phyloP scores from a whole-genome alignment of 2,888 invertebrate species.

The Himalopsyche japonica region DNA sequence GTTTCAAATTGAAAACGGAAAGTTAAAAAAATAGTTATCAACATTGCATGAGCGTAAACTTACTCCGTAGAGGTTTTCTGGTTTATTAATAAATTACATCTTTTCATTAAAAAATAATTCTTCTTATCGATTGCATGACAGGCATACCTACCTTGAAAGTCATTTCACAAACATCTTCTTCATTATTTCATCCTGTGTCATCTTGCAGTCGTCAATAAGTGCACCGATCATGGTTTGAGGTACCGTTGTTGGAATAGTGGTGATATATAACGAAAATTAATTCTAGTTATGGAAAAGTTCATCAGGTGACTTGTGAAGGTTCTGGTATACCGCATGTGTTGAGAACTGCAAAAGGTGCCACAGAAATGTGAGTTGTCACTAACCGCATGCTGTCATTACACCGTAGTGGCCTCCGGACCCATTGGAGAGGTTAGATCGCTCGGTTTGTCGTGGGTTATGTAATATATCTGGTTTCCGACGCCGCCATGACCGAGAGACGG shows the following conservation, averaged over 20 bases:
- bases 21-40: not conserved
- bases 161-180: not conserved
- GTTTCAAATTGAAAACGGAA: not conserved
- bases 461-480: slow-evolving; percentile 22
- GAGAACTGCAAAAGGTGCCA: not conserved
- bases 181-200: slow-evolving; percentile 4
- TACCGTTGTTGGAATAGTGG: slow-evolving; percentile 14
- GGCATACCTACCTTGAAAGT: slow-evolving; percentile 8
- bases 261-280: slow-evolving; percentile 16
- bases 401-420: not conserved
- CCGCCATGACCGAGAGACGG: slow-evolving; percentile 61
- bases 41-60: not conserved
- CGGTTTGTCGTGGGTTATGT: slow-evolving; percentile 36
- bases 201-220: slow-evolving; percentile 7
- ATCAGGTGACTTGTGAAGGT: slow-evolving; percentile 35
- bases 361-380: slow-evolving; percentile 37
- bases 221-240: slow-evolving; percentile 15
- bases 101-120: not conserved
- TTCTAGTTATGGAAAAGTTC: slow-evolving; percentile 37
- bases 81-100: not conserved
- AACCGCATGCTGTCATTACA: slow-evolving; percentile 37
- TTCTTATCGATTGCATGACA: slow-evolving; percentile 10
- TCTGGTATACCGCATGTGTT: slow-evolving; percentile 35
- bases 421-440: slow-evolving; percentile 19
- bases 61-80: not conserved